Evolutionary conservation across 1,140 invertebrate species (phyloP).

Genomic region (Papilio xuthus): DNA sequence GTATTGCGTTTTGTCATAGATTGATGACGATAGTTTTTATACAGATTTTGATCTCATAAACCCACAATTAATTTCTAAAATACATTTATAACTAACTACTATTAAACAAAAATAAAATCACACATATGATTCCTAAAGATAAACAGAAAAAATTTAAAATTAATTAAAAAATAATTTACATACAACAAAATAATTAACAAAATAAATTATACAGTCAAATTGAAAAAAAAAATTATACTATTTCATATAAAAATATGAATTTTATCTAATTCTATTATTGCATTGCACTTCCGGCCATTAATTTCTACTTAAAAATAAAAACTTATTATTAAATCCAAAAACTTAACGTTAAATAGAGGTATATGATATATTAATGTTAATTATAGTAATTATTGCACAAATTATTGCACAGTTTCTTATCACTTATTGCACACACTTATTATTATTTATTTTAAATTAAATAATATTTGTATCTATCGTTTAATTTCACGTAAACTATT

Average conservation of each 20-base stretch:
- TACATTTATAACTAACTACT: no score
- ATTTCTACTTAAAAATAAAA: constrained; percentile 33
- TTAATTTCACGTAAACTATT: constrained; percentile 59
- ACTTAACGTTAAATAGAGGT: constrained; percentile 1
- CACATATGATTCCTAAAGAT: no score
- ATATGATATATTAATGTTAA: neutral
- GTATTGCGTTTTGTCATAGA: no score
- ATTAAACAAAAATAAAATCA: no score
- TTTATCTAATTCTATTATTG: constrained; percentile 64
- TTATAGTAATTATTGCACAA: constrained; percentile 42
- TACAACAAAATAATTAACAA: neutral
- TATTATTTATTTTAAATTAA: neutral
- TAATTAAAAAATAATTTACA: neutral
- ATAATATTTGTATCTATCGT: constrained; percentile 6
- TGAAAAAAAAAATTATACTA: constrained; percentile 4
- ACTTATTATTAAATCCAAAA: constrained; percentile 20
- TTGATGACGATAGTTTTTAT: no score
- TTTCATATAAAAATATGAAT: neutral
- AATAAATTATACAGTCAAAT: neutral
- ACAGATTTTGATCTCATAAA: no score
- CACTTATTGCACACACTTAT: constrained; percentile 4
- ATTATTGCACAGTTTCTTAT: constrained; percentile 29
- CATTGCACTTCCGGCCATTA: constrained; percentile 76
- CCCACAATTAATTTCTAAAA: no score
- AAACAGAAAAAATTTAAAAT: neutral